A percentile compares a stretch with the other conserved stretches of the same genome.
These are phyloP conservation scores for Triops cancriformis DNA, from an alignment of 1,140 invertebrate genomes.

Conservation along the genomic window DNA sequence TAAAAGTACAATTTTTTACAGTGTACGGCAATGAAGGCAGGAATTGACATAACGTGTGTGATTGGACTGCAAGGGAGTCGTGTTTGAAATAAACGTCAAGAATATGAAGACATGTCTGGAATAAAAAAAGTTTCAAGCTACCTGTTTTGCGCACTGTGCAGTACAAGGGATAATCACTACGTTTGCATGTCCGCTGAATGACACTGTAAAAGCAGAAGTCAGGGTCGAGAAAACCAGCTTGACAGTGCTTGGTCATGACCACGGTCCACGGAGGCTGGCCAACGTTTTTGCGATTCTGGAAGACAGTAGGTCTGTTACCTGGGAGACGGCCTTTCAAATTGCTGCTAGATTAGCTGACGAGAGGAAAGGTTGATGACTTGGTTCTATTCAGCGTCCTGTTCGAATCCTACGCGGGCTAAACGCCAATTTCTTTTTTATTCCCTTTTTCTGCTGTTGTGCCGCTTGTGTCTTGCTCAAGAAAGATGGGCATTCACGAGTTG, in stretches of 20 bases:
- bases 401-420: not conserved
- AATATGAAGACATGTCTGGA: too few relatives aligned
- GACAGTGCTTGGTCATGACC: not conserved
- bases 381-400: not conserved
- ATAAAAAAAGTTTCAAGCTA: not conserved
- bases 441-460: not conserved
- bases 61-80: too few relatives aligned
- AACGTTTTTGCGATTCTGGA: not conserved
- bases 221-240: not conserved
- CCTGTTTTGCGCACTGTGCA: not conserved
- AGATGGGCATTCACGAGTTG: conserved; percentile 2
- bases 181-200: not conserved
- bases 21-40: too few relatives aligned
- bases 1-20: too few relatives aligned
- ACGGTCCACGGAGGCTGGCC: not conserved
- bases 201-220: not conserved
- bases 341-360: not conserved
- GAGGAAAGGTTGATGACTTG: not conserved
- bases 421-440: not conserved
- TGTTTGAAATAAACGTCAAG: too few relatives aligned
- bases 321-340: not conserved
- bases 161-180: conserved; percentile 11
- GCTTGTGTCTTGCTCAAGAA: not conserved
- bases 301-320: not conserved
- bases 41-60: too few relatives aligned